These are phyloP conservation scores for Adelges cooleyi DNA, from an alignment of 1,140 invertebrate genomes.

Conservation along the genomic window DNA sequence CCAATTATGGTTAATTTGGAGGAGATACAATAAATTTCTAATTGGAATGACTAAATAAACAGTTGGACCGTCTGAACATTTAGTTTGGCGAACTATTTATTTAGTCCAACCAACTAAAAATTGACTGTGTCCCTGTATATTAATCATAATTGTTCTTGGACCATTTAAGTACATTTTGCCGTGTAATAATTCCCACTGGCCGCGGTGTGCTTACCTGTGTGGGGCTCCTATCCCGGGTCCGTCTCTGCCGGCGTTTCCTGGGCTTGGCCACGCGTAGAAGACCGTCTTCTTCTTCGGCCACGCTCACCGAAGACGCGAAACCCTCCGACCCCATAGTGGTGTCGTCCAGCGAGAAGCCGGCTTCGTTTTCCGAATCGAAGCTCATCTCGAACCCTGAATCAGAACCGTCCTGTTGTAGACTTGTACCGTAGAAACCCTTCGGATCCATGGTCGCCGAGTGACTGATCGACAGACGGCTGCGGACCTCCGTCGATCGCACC, in stretches of 20 bases:
- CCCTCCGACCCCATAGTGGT: slow-evolving; percentile 29
- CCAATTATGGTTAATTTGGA: too few species aligned
- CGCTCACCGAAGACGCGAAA: background rate
- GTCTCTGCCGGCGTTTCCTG: slow-evolving; percentile 33
- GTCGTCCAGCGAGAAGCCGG: slow-evolving; percentile 18
- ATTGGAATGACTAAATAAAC: too few species aligned
- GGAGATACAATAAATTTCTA: too few species aligned
- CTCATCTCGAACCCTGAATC: slow-evolving; percentile 31
- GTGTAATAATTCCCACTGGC: background rate
- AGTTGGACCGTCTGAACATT: too few species aligned
- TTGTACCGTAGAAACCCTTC: slow-evolving; percentile 19
- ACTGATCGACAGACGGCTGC: background rate
- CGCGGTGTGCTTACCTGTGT: slow-evolving; percentile 38
- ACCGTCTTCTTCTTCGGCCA: background rate
- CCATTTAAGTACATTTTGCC: background rate
- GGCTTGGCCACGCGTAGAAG: background rate
- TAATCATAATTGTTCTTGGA: too few species aligned
- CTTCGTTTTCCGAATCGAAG: slow-evolving; percentile 21
- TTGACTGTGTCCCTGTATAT: too few species aligned
- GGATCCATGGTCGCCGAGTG: slow-evolving; percentile 24
- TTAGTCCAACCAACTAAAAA: too few species aligned
- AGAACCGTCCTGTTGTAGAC: slow-evolving; percentile 17
- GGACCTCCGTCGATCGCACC: background rate
- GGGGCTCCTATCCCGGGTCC: slow-evolving; percentile 41
- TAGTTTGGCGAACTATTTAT: too few species aligned